Evolutionary conservation across 2,888 invertebrate species (phyloP).

Genomic region (Caenorhabditis uteleia): DNA sequence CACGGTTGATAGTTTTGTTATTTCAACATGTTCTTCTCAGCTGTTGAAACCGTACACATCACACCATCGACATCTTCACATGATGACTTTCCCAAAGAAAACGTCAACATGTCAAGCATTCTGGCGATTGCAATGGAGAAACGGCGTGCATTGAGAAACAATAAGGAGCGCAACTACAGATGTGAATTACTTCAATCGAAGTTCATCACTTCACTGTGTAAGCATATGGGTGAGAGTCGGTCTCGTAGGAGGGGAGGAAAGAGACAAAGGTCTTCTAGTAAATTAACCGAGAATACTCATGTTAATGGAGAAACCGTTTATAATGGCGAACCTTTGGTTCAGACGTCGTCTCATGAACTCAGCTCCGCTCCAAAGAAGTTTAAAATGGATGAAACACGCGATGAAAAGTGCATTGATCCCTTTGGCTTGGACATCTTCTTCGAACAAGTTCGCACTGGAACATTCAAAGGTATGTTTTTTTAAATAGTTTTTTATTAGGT

Average conservation of each 20-base stretch:
- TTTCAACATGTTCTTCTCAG: conserved; percentile 27
- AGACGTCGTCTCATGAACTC: conserved; percentile 27
- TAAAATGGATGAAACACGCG: conserved; percentile 23
- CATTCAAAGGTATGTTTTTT: conserved; percentile 35
- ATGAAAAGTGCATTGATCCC: conserved; percentile 44
- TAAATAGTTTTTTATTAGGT: conserved; percentile 5
- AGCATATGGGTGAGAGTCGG: conserved; percentile 60
- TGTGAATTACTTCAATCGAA: conserved; percentile 56
- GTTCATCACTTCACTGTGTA: conserved; percentile 60
- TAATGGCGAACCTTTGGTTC: conserved; percentile 38
- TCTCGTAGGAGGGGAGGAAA: conserved; percentile 47
- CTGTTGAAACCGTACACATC: conserved; percentile 16
- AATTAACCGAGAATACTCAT: conserved; percentile 3
- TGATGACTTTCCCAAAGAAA: conserved; percentile 37
- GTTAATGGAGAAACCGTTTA: conserved; percentile 12
- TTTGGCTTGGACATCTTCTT: conserved; percentile 54
- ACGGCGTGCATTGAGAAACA: conserved; percentile 41
- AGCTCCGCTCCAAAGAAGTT: conserved; percentile 28
- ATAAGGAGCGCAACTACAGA: conserved; percentile 51
- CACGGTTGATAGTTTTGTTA: not conserved
- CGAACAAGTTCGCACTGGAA: conserved; percentile 23
- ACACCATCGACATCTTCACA: conserved; percentile 39
- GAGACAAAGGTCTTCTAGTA: conserved; percentile 27
- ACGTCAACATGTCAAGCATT: too few relatives aligned
- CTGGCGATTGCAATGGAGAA: conserved; percentile 58